Conservation (phyloP, 1,140 invertebrate genomes). For the Drosophila simulans region DNA sequence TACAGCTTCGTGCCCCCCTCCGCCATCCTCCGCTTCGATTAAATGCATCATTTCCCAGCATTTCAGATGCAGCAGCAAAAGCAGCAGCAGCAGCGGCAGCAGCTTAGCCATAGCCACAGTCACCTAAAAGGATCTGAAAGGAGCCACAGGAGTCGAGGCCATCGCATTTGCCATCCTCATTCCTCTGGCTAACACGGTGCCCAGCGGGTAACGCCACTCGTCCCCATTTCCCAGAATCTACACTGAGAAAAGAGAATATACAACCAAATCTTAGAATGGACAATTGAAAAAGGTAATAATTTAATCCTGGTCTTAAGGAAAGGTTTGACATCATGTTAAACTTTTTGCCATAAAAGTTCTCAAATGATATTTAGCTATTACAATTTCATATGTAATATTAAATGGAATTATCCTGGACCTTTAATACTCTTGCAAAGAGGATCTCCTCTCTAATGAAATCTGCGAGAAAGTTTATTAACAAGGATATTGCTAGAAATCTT, state of each 20-base stretch:
- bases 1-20: conserved; percentile 7
- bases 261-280: too few species aligned
- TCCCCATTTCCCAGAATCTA: conserved; percentile 17
- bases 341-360: too few species aligned
- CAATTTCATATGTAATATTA: too few species aligned
- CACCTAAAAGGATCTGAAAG: conserved; percentile 35
- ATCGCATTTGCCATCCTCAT: conserved; percentile 42
- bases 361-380: too few species aligned
- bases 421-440: too few species aligned
- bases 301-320: too few species aligned
- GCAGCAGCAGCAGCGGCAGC: conserved; percentile 2
- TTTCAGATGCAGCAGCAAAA: conserved; percentile 58
- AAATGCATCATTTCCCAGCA: conserved; percentile 74
- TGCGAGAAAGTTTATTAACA: too few species aligned
- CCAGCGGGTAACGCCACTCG: conserved; percentile 39
- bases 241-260: conserved; percentile 3
- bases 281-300: too few species aligned
- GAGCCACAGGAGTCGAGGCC: conserved; percentile 44
- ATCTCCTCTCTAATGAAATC: too few species aligned
- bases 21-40: conserved; percentile 54
- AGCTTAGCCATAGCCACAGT: conserved; percentile 10
- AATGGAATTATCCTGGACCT: too few species aligned
- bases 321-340: too few species aligned
- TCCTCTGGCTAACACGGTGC: conserved; percentile 43
- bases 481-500: too few species aligned